Base-by-base conservation (phyloP, 2,113 vertebrate genomes). In the Pollimyrus isidori region DNA sequence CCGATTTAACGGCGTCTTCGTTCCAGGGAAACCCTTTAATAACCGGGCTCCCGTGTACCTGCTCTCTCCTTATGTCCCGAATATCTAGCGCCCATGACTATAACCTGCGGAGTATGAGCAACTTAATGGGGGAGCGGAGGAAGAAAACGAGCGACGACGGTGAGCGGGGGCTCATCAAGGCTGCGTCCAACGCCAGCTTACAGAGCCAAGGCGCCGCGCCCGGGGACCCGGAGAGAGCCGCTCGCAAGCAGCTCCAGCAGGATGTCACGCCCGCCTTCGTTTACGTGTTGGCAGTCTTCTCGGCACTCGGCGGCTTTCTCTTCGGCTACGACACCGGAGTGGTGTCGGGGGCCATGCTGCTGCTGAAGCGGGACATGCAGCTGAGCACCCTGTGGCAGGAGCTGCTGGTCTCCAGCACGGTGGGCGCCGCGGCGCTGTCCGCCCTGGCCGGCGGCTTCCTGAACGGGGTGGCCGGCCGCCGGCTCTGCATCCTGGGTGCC, bases 251-350 rank as follows among this genome's bases (percentile, higher is more conserved):
- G 89, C 95, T 95, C 90, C 95, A 96, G 93, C 94, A 90, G 88
- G 94, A 95, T 46, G 93, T 94, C 92, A 96, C 96, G 10, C 93
- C 96, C 0, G 88, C 58, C 65, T 98, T 99, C 90, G 92, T 99
- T 53, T 96, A 96, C 13, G 4, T 94, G 30, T 17, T 96, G 91
- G 93, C 94, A 0, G 94, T 95, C 46, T 98, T 98, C 95, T 98
- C 98, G 0, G 98, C 98, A 62, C 93, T 99, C 87, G 98, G 98
- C 15, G 98, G 98, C 86, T 98, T 99, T 90, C 96, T 99, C 50
- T 99, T 99, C 90, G 98, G 98, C 91, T 99, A 99, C 46, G 98
- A 99, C 95, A 99, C 98, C 2, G 98, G 98, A 4, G 98, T 99
- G 92, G 97, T 99, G 88, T 98, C 98, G 0, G 98, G 98, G 46